Evolutionary conservation across 2,113 vertebrate species (phyloP).

Genomic region (Bothrops jararaca): DNA sequence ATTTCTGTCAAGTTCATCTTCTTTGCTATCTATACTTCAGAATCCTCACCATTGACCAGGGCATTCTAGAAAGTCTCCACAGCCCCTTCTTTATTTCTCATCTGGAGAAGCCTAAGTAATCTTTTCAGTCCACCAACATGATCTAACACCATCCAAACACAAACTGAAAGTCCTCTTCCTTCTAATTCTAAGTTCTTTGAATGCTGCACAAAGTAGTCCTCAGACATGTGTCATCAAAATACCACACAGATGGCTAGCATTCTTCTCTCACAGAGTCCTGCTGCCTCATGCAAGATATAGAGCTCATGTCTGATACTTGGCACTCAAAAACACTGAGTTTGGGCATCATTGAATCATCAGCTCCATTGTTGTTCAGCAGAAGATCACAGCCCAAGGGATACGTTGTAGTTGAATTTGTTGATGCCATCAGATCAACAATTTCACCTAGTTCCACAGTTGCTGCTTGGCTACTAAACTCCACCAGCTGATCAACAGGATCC

Average conservation of each 20-base stretch:
- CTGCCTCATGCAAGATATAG: neutral
- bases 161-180: neutral
- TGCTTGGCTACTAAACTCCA: neutral
- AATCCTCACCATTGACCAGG: neutral
- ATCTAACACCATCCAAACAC: neutral
- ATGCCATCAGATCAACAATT: neutral
- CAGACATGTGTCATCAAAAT: neutral
- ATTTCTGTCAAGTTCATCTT: neutral
- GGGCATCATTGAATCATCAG: neutral
- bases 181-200: neutral
- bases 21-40: neutral
- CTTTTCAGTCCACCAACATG: neutral
- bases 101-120: neutral
- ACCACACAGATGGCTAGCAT: neutral
- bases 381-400: neutral
- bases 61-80: neutral
- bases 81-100: neutral
- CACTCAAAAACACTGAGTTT: neutral
- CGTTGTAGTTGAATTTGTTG: neutral
- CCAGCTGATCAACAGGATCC: neutral
- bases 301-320: neutral
- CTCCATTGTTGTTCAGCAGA: neutral
- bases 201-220: neutral
- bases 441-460: neutral
- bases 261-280: neutral